These are phyloP conservation scores for Aphaenogaster ashmeadi DNA, from an alignment of 1,140 invertebrate genomes.

Conservation along the genomic window DNA sequence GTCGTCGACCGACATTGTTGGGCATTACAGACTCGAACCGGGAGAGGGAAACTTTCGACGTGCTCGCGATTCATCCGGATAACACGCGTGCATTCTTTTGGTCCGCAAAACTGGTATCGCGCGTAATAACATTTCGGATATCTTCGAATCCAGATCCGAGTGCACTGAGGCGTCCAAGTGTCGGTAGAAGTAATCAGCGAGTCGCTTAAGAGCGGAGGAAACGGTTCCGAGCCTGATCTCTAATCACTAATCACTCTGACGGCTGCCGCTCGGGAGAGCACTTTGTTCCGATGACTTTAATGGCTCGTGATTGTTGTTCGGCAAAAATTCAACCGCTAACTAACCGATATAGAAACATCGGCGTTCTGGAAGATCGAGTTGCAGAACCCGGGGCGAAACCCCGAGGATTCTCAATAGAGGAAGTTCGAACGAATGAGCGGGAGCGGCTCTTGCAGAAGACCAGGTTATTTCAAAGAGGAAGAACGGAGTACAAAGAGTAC, in stretches of 20 bases:
- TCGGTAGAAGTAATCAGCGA: background rate
- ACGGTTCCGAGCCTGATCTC: conserved; percentile 13
- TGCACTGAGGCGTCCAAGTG: no score
- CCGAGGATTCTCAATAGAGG: conserved; percentile 70
- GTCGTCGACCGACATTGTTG: conserved; percentile 23
- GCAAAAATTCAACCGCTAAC: conserved; percentile 60
- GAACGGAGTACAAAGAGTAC: conserved; percentile 56
- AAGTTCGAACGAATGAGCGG: conserved; percentile 75
- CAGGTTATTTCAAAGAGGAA: conserved; percentile 51
- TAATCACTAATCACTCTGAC: background rate
- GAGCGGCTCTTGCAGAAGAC: conserved; percentile 46
- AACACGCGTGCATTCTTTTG: background rate
- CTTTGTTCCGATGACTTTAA: conserved; percentile 11
- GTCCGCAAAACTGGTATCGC: background rate
- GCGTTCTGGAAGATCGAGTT: conserved; percentile 6
- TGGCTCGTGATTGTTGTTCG: background rate
- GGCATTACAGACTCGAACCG: conserved; percentile 31
- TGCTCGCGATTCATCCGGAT: conserved; percentile 55
- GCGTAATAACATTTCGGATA: conserved; percentile 23
- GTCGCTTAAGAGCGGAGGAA: background rate
- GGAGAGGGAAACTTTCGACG: background rate
- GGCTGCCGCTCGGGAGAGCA: background rate
- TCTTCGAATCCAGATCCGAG: background rate
- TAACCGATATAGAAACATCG: conserved; percentile 19
- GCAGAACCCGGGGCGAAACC: conserved; percentile 28